phyloP scores from a whole-genome alignment of 2,888 invertebrate genomes.

The Dolichomitus sp. region DNA sequence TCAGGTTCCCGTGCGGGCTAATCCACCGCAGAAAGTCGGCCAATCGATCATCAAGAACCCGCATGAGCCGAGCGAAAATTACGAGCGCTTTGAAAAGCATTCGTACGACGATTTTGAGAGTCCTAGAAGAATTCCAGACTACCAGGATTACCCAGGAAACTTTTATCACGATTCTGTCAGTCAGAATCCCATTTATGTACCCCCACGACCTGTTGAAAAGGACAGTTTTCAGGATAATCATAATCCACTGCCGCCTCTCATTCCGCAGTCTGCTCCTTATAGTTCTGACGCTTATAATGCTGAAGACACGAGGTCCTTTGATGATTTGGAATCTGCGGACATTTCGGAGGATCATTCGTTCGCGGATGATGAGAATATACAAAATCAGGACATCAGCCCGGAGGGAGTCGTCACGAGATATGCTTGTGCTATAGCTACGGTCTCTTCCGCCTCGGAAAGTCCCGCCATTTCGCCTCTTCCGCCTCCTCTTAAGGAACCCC shows the following conservation, averaged over 20 bases:
- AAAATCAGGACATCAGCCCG: constrained; percentile 83
- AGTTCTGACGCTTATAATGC: constrained; percentile 3
- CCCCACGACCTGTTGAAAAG: constrained; percentile 20
- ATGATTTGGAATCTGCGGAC: constrained; percentile 42
- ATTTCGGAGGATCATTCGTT: constrained; percentile 58
- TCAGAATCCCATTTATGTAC: constrained; percentile 66
- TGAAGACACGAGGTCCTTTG: constrained; percentile 38
- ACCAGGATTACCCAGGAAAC: constrained; percentile 50
- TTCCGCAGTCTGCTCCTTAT: neutral
- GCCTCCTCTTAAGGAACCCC: constrained; percentile 24
- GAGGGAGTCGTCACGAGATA: constrained; percentile 82
- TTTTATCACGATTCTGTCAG: constrained; percentile 61
- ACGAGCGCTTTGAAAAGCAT: constrained; percentile 42
- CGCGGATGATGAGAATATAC: constrained; percentile 77
- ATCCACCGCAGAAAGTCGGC: constrained; percentile 39
- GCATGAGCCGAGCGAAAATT: constrained; percentile 28
- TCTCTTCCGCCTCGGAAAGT: constrained; percentile 76
- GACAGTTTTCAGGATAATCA: neutral
- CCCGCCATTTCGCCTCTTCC: constrained; percentile 54
- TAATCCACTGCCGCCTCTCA: neutral
- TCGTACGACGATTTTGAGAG: constrained; percentile 51
- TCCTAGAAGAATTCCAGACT: constrained; percentile 32
- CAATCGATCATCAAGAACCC: constrained; percentile 45
- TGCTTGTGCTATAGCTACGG: constrained; percentile 82
- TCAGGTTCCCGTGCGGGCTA: constrained; percentile 47